A percentile compares a stretch with the other conserved stretches of the same genome.
phyloP scores from a whole-genome alignment of 2,888 invertebrate genomes.

The Synanthedon myopaeformis region DNA sequence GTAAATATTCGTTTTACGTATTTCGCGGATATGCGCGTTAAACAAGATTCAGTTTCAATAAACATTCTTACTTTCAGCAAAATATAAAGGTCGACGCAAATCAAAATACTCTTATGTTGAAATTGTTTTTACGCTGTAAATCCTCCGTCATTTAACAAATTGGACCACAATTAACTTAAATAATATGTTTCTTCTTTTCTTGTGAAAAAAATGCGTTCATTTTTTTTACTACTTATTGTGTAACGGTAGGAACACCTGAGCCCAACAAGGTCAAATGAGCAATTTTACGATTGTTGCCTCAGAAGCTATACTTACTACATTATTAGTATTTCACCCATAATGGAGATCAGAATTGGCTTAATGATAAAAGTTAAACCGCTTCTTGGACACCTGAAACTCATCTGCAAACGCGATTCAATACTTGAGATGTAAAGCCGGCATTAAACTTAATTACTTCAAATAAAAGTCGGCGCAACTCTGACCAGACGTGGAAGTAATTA shows the following conservation, averaged over 20 bases:
- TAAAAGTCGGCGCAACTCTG: conserved; percentile 54
- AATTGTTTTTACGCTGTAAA: neutral
- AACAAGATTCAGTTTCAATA: conserved; percentile 1
- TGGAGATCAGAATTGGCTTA: neutral
- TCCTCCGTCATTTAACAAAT: neutral
- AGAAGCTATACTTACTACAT: neutral
- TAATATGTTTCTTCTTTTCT: neutral
- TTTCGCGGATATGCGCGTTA: neutral
- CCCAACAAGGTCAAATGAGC: conserved; percentile 14
- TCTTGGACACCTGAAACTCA: conserved; percentile 12
- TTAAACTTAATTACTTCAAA: conserved; percentile 59
- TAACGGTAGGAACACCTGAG: conserved; percentile 49
- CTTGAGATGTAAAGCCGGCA: conserved; percentile 47
- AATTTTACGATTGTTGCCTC: conserved; percentile 20
- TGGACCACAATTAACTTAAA: neutral
- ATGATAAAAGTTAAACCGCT: neutral
- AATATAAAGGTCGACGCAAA: neutral
- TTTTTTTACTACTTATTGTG: conserved; percentile 59
- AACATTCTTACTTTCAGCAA: neutral
- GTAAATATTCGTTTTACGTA: neutral
- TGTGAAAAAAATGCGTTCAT: conserved; percentile 25
- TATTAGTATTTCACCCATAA: neutral
- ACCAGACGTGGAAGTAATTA: conserved; percentile 59
- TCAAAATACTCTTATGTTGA: neutral
- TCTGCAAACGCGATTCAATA: conserved; percentile 17